Evolutionary conservation across 2,797 vertebrate genomes (phyloP), one percentile per base, ranked within the genome.

Genomic region (Sebastolobus alascanus): DNA sequence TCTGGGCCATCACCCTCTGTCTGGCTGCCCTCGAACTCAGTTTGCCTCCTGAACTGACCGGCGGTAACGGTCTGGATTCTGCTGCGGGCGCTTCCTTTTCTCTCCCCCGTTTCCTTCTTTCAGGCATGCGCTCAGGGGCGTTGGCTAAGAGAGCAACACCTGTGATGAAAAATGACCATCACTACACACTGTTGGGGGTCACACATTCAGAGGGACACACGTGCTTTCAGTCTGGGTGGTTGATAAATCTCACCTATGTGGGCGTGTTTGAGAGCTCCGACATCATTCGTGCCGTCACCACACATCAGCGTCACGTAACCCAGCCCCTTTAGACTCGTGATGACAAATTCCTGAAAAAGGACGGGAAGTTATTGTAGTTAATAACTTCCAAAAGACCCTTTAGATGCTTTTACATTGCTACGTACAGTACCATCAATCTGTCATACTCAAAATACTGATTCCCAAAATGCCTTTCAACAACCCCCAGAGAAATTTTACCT

Each of bases 221-320:
- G 12, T 43, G 7, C 6, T 61, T 60, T 55, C 5, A 20, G 29
- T 61, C 5, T 38, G 37, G 6, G 11, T 50, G 43, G 8, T 31
- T 61, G 33, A 22, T 37, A 50, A 79, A 20, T 43, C 96, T 96
- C 90, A 99, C 98, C 98, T 85, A 99, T 97, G 1, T 99, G 98
- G 0, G 98, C 98, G 0, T 99, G 98, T 90, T 99, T 99, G 78
- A 99, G 96, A 6, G 98, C 98, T 4, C 98, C 98, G 0, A 99
- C 98, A 0, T 99, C 98, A 66, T 99, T 99, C 77, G 98, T 99
- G n/a, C 98, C 98, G 0, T 99, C 98, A 0, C 98, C 98, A 0
- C 98, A 99, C 98, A 99, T 99, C 55, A 99, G 91, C 0, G 98
- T 99, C 73, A 97, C 93, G 2, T 96, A 99, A 63, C 98, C 98